Base-by-base conservation (phyloP, 2,113 vertebrate species). In the Periophthalmus modestus region DNA sequence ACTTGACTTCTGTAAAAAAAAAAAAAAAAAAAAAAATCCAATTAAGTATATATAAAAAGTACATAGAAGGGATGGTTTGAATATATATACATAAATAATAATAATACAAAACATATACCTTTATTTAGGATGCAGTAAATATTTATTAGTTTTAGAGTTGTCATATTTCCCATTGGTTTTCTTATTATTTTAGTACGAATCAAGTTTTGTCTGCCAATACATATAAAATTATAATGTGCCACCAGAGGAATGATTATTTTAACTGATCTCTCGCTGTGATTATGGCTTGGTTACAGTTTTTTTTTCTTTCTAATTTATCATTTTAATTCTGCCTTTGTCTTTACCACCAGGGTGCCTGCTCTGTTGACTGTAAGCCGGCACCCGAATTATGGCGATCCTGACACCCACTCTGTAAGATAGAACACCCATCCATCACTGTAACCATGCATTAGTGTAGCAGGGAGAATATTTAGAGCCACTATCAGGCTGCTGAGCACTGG, bases 301-400 rank as follows among this genome's bases (percentile, higher is more conserved):
- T n/a, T 9, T 34, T 19, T 34, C 34, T 9, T 62, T 62, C 14
- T 19, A 33, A 34, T 34, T 15, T 28, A 15, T 28, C 21, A 19
- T 19, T 36, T 63, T 19, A 39, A 63, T 65, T 43, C 18, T 16
- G 3, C 9, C 13, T 18, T 19, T 21, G 18, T n/a, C 18, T 39
- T 65, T 43, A 4, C 34, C 62, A 65, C 19, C 16, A 12, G 10
- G 28, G 28, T 33, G 58, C 28, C 24, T 16, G 10, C 55, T 12
- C 78, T 75, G 82, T 78, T 83, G 88, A 87, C 68, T 85, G 81
- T 70, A 67, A 79, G 82, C 90, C 74, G 84, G 92, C 88, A 79
- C 84, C 81, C 87, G 93, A 92, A 94, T 94, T 93, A 93, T 91
- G 85, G 88, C 89, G 85, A 91, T 90, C 85, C 72, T 79, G 87